Evolutionary conservation across 1,140 invertebrate genomes (phyloP).

Genomic region (Lerema accius): DNA sequence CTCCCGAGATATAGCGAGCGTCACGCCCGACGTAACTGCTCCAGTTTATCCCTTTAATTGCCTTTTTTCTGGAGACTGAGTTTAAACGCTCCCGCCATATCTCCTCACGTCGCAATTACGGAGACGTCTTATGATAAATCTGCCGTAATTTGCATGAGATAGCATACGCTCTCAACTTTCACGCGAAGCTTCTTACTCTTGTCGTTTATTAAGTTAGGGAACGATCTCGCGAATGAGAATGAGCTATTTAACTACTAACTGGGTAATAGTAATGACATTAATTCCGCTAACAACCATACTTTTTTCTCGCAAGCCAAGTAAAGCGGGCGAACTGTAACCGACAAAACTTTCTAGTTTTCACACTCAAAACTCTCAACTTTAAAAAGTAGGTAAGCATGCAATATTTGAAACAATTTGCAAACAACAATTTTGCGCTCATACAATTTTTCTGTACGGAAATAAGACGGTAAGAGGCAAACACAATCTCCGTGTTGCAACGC

Average conservation of each 20-base stretch:
- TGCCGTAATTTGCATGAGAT: conserved; percentile 82
- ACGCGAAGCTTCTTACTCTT: conserved; percentile 76
- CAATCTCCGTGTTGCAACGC: conserved; percentile 79
- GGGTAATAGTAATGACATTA: conserved; percentile 60
- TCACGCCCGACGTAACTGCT: conserved; percentile 72
- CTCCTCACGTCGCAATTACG: conserved; percentile 82
- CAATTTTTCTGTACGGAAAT: conserved; percentile 73
- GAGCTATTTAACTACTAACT: conserved; percentile 78
- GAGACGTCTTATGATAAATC: conserved; percentile 82
- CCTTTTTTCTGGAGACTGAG: conserved; percentile 78
- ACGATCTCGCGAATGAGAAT: conserved; percentile 78
- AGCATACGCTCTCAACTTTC: conserved; percentile 82
- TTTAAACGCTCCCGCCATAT: conserved; percentile 75
- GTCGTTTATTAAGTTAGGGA: conserved; percentile 80
- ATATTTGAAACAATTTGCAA: conserved; percentile 59
- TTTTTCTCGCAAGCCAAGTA: conserved; percentile 32
- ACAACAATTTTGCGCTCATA: conserved; percentile 70
- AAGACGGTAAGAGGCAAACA: conserved; percentile 77
- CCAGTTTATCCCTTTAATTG: conserved; percentile 81
- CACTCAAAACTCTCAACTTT: conserved; percentile 29
- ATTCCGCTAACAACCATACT: conserved; percentile 48
- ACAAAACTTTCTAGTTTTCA: conserved; percentile 37
- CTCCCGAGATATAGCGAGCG: conserved; percentile 55
- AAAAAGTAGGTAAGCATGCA: conserved; percentile 37
- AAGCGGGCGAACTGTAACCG: not conserved